Evolutionary conservation across 2,113 vertebrate species (phyloP).

Genomic region (Andinoacara biseriatus): DNA sequence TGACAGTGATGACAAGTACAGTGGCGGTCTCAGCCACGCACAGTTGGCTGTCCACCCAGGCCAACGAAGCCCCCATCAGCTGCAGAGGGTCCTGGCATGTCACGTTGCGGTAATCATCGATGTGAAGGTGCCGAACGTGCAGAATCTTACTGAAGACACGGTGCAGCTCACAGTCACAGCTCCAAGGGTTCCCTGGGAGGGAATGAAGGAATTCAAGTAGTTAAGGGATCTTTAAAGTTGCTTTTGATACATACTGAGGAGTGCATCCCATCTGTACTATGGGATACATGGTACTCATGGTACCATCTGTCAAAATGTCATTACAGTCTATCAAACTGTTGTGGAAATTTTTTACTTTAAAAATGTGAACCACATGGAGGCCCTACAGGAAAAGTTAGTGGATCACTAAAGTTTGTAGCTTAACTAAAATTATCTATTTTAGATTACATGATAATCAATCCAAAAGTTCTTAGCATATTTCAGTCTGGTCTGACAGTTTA

Average conservation of each 20-base stretch:
- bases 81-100: conserved; percentile 73
- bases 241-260: too few relatives aligned
- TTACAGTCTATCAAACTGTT: too few relatives aligned
- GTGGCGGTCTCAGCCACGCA: conserved; percentile 79
- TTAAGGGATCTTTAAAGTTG: too few relatives aligned
- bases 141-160: conserved; percentile 79
- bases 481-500: neutral
- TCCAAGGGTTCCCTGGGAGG: conserved; percentile 75
- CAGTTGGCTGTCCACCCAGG: conserved; percentile 75
- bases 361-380: too few relatives aligned
- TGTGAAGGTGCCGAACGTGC: conserved; percentile 77
- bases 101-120: conserved; percentile 78
- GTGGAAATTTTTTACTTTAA: too few relatives aligned
- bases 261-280: too few relatives aligned
- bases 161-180: conserved; percentile 81
- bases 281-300: too few relatives aligned
- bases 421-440: too few relatives aligned
- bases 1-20: conserved; percentile 76
- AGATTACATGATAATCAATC: too few relatives aligned
- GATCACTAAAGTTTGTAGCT: too few relatives aligned
- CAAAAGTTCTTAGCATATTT: neutral
- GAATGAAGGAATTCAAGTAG: neutral
- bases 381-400: too few relatives aligned
- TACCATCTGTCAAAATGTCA: too few relatives aligned
- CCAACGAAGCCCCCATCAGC: conserved; percentile 70